Evolutionary conservation across 2,797 vertebrate species (phyloP), one percentile per base, ranked within the genome.

Genomic region (Anas flavirostris): DNA sequence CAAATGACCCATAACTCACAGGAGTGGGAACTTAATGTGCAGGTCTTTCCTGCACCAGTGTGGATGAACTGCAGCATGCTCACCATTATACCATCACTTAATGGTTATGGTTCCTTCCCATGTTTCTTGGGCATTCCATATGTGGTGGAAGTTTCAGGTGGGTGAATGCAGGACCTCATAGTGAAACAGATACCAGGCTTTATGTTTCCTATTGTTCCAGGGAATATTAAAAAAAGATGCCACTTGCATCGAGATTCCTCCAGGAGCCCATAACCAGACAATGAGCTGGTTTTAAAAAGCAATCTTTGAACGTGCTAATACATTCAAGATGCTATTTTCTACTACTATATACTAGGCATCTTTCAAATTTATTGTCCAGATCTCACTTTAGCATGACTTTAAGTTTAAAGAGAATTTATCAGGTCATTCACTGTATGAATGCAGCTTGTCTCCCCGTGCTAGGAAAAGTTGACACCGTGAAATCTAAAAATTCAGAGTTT

Each of bases 1-100:
- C 80, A 92, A 83, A 91, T 64, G 94, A 92, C 81, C 86, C 75
- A 90, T 95, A 93, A 92, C 39, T 96, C 86, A 96, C 67, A 58
- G 68, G 83, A 94, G 59, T 75, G 81, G 55, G 78, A 81, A 80
- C 92, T 95, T 93, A 86, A 86, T 77, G 62, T 16, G 53, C 41
- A 73, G 37, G 21, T 53, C 50, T 75, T 72, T 69, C 73, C 68
- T 93, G 87, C 48, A 84, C 59, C 76, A 41, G 52, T 31, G 43
- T 66, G 85, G 89, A 75, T 84, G 88, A 94, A 82, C 58, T n/a
- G 37, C 64, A 53, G 48, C 4, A 0, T 14, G 52, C 31, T 77
- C 29, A 29, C 73, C 33, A 1, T 83, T 89, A 52, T 33, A 73
- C 21, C 69, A 73, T 79, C 28, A n/a, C 60, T 77, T 92, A 21